phyloP scores from a whole-genome alignment of 1,140 invertebrate species.

The Cyphomyrmex costatus region DNA sequence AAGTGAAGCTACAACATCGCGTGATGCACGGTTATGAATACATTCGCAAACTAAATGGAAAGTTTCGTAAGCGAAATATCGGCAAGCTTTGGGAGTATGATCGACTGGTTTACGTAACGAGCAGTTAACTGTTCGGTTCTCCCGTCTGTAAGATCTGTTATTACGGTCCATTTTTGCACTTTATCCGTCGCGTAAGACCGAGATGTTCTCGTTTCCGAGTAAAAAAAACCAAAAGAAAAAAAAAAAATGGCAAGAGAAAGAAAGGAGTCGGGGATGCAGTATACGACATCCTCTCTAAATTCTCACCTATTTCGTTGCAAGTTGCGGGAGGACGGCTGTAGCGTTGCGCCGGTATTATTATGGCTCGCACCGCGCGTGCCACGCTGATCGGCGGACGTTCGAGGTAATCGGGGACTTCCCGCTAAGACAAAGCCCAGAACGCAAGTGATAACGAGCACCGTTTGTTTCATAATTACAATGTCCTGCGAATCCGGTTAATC shows the following conservation, averaged over 20 bases:
- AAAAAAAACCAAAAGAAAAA: slow-evolving; percentile 24
- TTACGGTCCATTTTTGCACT: slow-evolving; percentile 10
- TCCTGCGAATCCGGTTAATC: not conserved
- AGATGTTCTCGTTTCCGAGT: not conserved
- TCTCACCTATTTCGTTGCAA: slow-evolving; percentile 82
- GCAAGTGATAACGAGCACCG: slow-evolving; percentile 81
- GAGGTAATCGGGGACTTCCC: slow-evolving; percentile 83
- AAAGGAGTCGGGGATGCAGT: not conserved
- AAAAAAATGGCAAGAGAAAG: slow-evolving; percentile 13
- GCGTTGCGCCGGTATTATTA: slow-evolving; percentile 76
- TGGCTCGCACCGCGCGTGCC: slow-evolving; percentile 82
- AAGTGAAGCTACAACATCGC: slow-evolving; percentile 9
- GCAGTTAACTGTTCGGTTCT: slow-evolving; percentile 31
- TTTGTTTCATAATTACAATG: slow-evolving; percentile 79
- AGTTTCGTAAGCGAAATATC: slow-evolving; percentile 48
- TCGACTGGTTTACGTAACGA: slow-evolving; percentile 47
- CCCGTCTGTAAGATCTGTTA: slow-evolving; percentile 30
- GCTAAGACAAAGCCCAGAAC: slow-evolving; percentile 81
- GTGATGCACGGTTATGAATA: slow-evolving; percentile 34
- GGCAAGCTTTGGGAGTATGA: slow-evolving; percentile 51
- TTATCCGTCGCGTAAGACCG: slow-evolving; percentile 40
- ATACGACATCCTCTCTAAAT: not conserved
- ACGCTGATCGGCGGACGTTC: slow-evolving; percentile 84
- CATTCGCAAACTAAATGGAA: slow-evolving; percentile 50
- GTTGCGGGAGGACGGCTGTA: slow-evolving; percentile 79